These are phyloP conservation scores for Phrynosoma blainvillii DNA, from an alignment of 2,113 vertebrate genomes.

Conservation along the genomic window DNA sequence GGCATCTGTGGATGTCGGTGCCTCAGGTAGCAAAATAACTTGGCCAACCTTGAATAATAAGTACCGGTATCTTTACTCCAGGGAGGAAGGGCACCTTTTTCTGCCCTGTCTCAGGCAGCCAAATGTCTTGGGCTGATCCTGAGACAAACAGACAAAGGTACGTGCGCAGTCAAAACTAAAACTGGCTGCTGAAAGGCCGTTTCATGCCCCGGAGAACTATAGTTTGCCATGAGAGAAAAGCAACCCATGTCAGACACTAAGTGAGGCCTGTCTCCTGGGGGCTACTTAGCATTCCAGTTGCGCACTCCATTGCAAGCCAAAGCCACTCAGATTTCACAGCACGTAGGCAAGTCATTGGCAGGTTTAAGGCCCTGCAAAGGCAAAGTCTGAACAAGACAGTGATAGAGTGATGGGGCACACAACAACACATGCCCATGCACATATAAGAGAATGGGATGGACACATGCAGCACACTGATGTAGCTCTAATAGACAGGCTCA, in stretches of 20 bases:
- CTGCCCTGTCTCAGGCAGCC: not conserved
- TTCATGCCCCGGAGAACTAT: not conserved
- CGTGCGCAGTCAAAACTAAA: not conserved
- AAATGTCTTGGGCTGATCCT: not conserved
- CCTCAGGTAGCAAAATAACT: not conserved
- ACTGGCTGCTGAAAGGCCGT: not conserved
- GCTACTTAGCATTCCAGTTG: conserved; percentile 28
- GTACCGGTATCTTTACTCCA: not conserved
- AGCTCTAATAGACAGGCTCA: not conserved
- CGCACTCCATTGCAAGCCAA: not conserved
- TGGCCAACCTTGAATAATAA: not conserved
- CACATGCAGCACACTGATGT: not conserved
- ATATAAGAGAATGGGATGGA: not conserved
- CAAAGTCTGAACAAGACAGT: conserved; percentile 5
- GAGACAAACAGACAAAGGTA: not conserved
- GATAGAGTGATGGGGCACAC: conserved; percentile 1
- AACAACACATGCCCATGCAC: not conserved
- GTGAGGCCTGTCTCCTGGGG: conserved; percentile 5
- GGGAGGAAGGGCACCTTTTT: not conserved
- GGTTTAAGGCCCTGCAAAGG: conserved; percentile 24
- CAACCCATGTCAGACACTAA: not conserved
- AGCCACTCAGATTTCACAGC: conserved; percentile 6
- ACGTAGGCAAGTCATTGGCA: not conserved
- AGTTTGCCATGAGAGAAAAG: not conserved
- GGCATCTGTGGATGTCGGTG: not conserved